Conservation (phyloP, 64 coral and sea anemone genomes). For the Actinia tenebrosa region DNA sequence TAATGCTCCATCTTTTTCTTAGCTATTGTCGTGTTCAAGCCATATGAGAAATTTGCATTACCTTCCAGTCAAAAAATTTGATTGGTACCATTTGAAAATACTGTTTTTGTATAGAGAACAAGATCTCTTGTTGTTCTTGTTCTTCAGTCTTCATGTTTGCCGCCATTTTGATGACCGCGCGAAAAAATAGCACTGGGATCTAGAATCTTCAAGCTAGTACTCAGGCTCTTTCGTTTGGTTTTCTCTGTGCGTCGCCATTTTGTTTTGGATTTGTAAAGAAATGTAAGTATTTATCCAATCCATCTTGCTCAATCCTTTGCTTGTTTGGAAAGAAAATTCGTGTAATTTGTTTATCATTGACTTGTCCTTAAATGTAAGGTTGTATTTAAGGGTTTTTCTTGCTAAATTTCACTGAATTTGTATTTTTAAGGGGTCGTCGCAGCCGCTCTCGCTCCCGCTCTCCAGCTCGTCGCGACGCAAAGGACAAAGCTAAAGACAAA, state of each 20-base stretch:
- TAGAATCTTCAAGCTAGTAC: not conserved
- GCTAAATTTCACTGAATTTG: conserved; percentile 8
- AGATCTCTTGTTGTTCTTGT: not conserved
- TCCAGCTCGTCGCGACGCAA: conserved; percentile 43
- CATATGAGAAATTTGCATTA: not conserved
- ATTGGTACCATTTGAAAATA: conserved; percentile 63
- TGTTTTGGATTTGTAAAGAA: not conserved
- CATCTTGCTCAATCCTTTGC: conserved; percentile 36
- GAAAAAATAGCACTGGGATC: conserved; percentile 18
- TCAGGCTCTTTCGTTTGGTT: not conserved
- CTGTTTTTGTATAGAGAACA: conserved; percentile 51
- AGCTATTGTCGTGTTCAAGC: not conserved
- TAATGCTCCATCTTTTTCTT: not conserved
- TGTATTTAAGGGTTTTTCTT: conserved; percentile 6
- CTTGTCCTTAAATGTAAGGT: not conserved
- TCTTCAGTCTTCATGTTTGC: not conserved
- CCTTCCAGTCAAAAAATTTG: conserved; percentile 64
- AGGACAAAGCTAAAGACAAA: conserved; percentile 80
- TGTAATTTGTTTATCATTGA: not conserved
- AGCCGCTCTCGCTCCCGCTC: conserved; percentile 74
- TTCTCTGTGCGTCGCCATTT: conserved; percentile 26
- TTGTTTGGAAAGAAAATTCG: not conserved
- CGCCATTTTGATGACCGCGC: not conserved
- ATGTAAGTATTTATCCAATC: conserved; percentile 71
- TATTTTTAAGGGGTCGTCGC: conserved; percentile 73